Base-by-base conservation (phyloP, 2,797 vertebrate species). In the Myotis myotis region DNA sequence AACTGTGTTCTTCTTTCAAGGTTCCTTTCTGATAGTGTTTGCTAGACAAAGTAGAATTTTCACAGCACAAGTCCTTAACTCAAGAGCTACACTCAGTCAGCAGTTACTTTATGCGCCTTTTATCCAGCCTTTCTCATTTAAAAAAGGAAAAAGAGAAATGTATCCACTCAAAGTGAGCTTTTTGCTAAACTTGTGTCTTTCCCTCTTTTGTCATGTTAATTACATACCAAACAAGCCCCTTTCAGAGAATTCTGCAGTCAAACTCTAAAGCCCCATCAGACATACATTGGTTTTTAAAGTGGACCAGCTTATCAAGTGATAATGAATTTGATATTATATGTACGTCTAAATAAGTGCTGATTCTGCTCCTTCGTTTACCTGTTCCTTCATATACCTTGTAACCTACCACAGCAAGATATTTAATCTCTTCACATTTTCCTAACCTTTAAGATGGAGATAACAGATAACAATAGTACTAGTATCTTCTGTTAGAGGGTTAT, bases 11-110 rank as follows among this genome's bases (percentile, higher is more conserved):
- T 68, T 97, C 96, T 96, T 98, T 98, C 96, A 97, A 98, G 97
- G 96, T 98, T 98, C 97, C 97, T 97, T 96, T 97, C 97, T 98
- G 97, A 97, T 98, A 97, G 96, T 97, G 97, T 98, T 98, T 98
- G 97, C 96, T 97, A 98, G 97, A 98, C 98, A 98, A 97, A 98
- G 97, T 98, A 94, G 96, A 97, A 97, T 98, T 98, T 98, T 98
- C 97, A 97, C 96, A 98, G 97, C 96, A 94, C 89, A 98, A 96
- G 97, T 98, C 97, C 98, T 98, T 97, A 97, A 97, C 98, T 98
- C 6, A 85, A 97, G 97, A 98, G 97, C 96, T 95, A 96, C 97
- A 98, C 98, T 98, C 97, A 98, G 95, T 98, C 98, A 98, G 96
- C 97, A 97, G 98, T 98, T 98, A 98, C 97, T 98, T 97, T 97